Base-by-base conservation (phyloP, 1,140 invertebrate genomes). In the Coelopa frigida region DNA sequence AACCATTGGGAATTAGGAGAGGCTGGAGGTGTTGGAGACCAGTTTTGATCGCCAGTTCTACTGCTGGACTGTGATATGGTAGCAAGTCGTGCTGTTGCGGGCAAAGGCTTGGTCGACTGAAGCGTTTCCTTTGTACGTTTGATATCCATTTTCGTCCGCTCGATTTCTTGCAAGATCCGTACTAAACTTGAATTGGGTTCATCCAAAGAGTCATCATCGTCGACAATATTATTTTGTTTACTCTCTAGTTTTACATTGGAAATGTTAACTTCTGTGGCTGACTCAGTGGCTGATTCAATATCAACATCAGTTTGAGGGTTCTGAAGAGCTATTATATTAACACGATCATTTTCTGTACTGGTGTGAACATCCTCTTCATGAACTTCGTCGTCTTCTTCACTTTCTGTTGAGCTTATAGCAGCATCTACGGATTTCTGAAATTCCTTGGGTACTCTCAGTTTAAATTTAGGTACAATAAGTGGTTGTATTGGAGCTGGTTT, bases 391-490 rank as follows among this genome's bases (percentile, higher is more conserved):
- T 44, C 48, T 10, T 49, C 47, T 11, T 49, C 47, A 33, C 54
- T 59, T 26, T 69, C 66, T 0, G 59, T 62, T 20, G 62, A 66
- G 31, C 61, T 67, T 6, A 69, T 44, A 26, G 53, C 66, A 21
- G 58, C 59, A 44, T 69, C 65, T 22, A 69, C 60, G 0, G 65
- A 63, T 33, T 63, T 69, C 21, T 68, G 64, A 49, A 60, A 68
- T 39, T 65, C 55, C 55, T 73, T 72, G 18, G 72, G 70, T n/a
- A 75, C 59, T 50, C 74, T 71, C 29, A 76, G 36, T 51, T 72
- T 75, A 10, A 76, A 62, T 55, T 76, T 76, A 42, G 74, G 74
- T 22, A 76, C 73, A 53, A 73, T 65, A 36, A 44, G 20, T 15
- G 43, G 45, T 4, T 43, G 37, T 26, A 41, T 14, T 14, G 44